Evolutionary conservation across 2,888 invertebrate genomes (phyloP), one percentile per base, ranked within the genome.

Genomic region (Synergus laeviventris): DNA sequence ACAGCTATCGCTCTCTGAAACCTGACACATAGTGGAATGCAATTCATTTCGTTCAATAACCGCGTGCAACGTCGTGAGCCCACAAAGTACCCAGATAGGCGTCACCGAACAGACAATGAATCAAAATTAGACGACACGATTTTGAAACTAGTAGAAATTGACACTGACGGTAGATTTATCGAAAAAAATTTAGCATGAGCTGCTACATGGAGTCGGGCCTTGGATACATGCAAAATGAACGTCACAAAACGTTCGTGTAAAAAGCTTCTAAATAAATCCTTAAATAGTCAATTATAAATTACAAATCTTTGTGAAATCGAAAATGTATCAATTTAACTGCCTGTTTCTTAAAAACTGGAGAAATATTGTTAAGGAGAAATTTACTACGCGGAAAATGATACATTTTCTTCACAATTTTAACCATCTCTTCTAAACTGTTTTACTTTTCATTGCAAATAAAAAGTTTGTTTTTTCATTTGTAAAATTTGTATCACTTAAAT

Each of bases 51-150:
- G 45, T 70, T 70, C 49, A 70, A 45, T 49, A 49, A 70, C 70
- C 39, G 80, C 81, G 88, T 89, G 86, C 88, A 84, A 84, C 86
- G 89, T 81, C 86, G 88, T 85, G 88, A 88, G 89, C 83, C 86
- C 83, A 88, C 84, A 84, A 83, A 79, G 80, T 76, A 81, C 82
- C 82, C 74, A 76, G 76, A 73, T 64, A 78, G 66, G 79, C 79
- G 81, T 81, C 82, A 81, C 79, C 49, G 78, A 62, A 62, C 45
- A 49, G 49, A 49, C 14, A 39, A 7, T 31, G 16, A 49, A 24
- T 49, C 31, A 70, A 49, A 70, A 49, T 70, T 70, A 36, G 70
- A 70, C 70, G 70, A 70, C 70, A 70, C 49, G 49, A 18, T 36
- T 70, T 70, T 49, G n/a, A 70, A n/a, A 64, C 64, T 39, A 9